Evolutionary conservation across 2,888 invertebrate species (phyloP).

Genomic region (Sympetrum striolatum): DNA sequence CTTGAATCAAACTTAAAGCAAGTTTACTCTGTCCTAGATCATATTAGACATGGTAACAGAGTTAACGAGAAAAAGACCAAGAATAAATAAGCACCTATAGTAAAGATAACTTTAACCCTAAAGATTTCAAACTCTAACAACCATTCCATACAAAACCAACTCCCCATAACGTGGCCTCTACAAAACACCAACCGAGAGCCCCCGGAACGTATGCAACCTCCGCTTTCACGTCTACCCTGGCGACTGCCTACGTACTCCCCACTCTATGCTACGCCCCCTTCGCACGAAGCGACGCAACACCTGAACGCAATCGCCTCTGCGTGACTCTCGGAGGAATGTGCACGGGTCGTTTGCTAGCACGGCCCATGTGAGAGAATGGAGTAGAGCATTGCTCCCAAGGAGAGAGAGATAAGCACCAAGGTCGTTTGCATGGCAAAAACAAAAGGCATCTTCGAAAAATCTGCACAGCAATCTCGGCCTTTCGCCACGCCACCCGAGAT

Average conservation of each 20-base stretch:
- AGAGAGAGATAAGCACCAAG: conserved; percentile 26
- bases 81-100: too few relatives aligned
- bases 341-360: not conserved
- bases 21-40: too few relatives aligned
- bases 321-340: not conserved
- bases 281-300: not conserved
- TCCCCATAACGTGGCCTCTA: too few relatives aligned
- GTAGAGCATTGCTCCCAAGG: conserved; percentile 31
- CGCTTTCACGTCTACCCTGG: not conserved
- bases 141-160: too few relatives aligned
- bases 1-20: too few relatives aligned
- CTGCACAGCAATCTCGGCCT: not conserved
- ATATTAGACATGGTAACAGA: too few relatives aligned
- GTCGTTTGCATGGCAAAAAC: not conserved
- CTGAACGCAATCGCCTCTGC: not conserved
- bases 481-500: not conserved
- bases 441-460: not conserved
- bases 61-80: too few relatives aligned
- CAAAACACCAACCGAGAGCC: not conserved
- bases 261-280: not conserved
- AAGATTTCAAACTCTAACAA: too few relatives aligned
- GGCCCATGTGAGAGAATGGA: not conserved
- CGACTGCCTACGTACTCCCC: not conserved
- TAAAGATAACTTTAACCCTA: too few relatives aligned
- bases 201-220: not conserved